phyloP scores from a whole-genome alignment of 2,888 invertebrate species.

The Kryphioiulus occultus region DNA sequence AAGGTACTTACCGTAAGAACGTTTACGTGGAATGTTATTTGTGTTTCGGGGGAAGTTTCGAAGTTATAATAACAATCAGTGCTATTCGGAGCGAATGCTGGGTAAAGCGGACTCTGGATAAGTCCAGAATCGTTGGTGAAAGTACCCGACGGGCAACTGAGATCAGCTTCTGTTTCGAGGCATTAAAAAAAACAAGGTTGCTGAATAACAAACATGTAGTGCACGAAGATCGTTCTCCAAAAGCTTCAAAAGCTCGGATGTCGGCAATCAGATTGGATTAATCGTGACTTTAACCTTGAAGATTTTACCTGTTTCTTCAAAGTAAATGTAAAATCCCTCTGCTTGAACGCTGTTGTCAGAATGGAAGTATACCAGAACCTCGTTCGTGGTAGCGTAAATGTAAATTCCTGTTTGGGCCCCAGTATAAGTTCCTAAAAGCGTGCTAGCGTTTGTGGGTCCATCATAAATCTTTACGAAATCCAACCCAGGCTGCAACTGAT shows the following conservation, averaged over 20 bases:
- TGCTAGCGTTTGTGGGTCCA: not conserved
- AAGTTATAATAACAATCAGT: not conserved
- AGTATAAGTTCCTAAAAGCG: not conserved
- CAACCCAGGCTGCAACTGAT: not conserved
- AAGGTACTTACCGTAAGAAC: not conserved
- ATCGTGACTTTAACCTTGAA: no score
- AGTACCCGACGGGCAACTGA: no score
- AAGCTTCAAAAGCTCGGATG: no score
- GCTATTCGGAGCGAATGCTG: no score
- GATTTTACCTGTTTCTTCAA: not conserved
- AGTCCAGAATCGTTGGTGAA: no score
- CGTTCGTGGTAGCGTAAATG: not conserved
- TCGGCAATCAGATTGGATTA: no score
- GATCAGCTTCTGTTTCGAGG: no score
- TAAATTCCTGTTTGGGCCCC: not conserved
- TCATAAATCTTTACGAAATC: not conserved
- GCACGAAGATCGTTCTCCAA: no score
- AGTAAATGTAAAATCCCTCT: not conserved
- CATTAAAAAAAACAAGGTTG: not conserved
- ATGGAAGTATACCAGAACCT: not conserved
- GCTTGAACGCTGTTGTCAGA: not conserved
- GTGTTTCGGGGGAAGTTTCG: not conserved
- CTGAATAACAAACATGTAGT: no score
- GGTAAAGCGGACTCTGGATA: no score
- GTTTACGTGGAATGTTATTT: not conserved